Conservation (phyloP, 2,888 invertebrate species). For the Pediacus dermestoides region DNA sequence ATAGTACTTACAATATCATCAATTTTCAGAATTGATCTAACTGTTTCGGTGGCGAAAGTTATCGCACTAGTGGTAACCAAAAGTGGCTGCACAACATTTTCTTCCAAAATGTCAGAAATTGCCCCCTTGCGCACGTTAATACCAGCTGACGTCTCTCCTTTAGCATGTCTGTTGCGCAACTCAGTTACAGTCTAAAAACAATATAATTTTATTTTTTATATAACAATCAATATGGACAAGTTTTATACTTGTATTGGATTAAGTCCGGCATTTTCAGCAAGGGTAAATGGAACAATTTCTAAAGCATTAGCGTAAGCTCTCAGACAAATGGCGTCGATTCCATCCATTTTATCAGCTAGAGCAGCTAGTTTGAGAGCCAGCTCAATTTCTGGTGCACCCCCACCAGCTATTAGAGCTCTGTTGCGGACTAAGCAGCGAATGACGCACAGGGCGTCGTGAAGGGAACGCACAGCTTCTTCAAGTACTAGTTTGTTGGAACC, state of each 20-base stretch:
- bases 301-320: slow-evolving; percentile 94
- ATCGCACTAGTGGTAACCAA: slow-evolving; percentile 92
- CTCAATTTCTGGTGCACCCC: slow-evolving; percentile 97
- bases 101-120: slow-evolving; percentile 94
- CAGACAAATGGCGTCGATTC: slow-evolving; percentile 93
- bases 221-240: slow-evolving; percentile 2
- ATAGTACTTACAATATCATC: slow-evolving; percentile 88
- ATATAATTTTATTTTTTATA: slow-evolving; percentile 5
- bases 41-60: slow-evolving; percentile 92
- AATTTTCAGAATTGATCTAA: slow-evolving; percentile 96
- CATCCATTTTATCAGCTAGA: slow-evolving; percentile 77
- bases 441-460: slow-evolving; percentile 84
- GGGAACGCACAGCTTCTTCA: slow-evolving; percentile 75
- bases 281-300: slow-evolving; percentile 87
- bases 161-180: slow-evolving; percentile 88
- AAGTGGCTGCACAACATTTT: slow-evolving; percentile 96
- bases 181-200: slow-evolving; percentile 80
- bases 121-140: slow-evolving; percentile 96
- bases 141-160: slow-evolving; percentile 81
- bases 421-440: slow-evolving; percentile 96
- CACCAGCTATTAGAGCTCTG: slow-evolving; percentile 88
- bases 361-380: slow-evolving; percentile 80
- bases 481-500: slow-evolving; percentile 80
- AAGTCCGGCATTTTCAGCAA: slow-evolving; percentile 78
- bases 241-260: slow-evolving; percentile 47